phyloP scores from a whole-genome alignment of 2,113 vertebrate species.

The Aythya baeri region DNA sequence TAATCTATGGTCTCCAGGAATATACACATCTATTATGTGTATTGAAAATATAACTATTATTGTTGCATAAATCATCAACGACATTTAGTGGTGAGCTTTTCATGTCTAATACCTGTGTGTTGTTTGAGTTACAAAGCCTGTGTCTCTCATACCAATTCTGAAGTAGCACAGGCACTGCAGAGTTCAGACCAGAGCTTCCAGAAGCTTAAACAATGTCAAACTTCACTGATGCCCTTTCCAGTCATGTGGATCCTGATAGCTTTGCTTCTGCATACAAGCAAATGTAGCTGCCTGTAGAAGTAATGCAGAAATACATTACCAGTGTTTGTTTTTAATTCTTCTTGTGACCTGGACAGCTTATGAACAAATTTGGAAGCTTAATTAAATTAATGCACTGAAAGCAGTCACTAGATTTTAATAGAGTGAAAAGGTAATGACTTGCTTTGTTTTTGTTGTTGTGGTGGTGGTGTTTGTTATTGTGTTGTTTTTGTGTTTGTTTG shows the following conservation, averaged over 20 bases:
- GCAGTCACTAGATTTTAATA: not conserved
- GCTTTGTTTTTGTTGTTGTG: not conserved
- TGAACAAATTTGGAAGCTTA: conserved; percentile 26
- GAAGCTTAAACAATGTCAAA: conserved; percentile 33
- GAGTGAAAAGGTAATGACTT: not conserved
- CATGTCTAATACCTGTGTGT: not conserved
- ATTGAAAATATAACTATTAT: not conserved
- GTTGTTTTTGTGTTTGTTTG: not conserved
- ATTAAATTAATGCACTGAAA: conserved; percentile 28
- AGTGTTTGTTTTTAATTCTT: conserved; percentile 47
- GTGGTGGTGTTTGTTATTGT: not conserved
- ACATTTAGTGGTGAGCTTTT: not conserved
- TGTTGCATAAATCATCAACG: not conserved
- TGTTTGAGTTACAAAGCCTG: not conserved
- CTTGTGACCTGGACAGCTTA: not conserved
- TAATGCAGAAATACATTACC: conserved; percentile 3
- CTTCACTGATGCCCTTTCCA: conserved; percentile 38
- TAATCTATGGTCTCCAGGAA: not conserved
- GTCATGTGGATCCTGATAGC: not conserved
- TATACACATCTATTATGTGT: not conserved
- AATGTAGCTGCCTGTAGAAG: not conserved
- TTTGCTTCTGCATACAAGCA: conserved; percentile 32
- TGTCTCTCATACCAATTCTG: not conserved
- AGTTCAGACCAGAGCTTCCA: conserved; percentile 12
- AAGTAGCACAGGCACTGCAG: not conserved